Evolutionary conservation across 2,113 vertebrate species (phyloP).

Genomic region (Electrona antarctica): DNA sequence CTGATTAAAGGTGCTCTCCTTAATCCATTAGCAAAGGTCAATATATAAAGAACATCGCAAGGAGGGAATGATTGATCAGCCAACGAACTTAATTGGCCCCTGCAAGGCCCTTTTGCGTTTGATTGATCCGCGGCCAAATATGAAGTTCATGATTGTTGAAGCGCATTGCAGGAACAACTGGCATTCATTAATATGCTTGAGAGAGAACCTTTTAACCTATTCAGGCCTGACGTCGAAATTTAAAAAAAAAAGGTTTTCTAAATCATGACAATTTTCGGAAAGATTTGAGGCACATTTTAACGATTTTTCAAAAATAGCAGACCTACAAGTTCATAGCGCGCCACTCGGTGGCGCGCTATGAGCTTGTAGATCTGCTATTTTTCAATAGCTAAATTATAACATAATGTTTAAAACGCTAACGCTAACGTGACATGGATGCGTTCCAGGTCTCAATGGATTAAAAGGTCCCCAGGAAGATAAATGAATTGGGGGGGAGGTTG

Average conservation of each 20-base stretch:
- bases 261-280: too few relatives aligned
- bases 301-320: too few relatives aligned
- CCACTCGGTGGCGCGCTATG: too few relatives aligned
- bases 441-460: too few relatives aligned
- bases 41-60: conserved; percentile 27
- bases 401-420: too few relatives aligned
- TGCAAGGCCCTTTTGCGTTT: conserved; percentile 39
- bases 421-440: too few relatives aligned
- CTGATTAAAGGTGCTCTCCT: conserved; percentile 24
- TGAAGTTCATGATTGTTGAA: conserved; percentile 68
- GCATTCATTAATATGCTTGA: conserved; percentile 71
- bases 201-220: conserved; percentile 42
- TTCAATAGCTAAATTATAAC: too few relatives aligned
- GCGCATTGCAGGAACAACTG: conserved; percentile 70
- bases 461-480: conserved; percentile 58
- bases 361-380: too few relatives aligned
- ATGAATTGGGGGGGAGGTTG: conserved; percentile 35
- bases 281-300: too few relatives aligned
- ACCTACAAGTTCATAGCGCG: too few relatives aligned
- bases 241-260: too few relatives aligned
- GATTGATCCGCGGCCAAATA: conserved; percentile 75
- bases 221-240: too few relatives aligned
- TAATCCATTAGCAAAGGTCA: conserved; percentile 36
- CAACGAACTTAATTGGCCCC: conserved; percentile 24
- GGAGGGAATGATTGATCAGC: conserved; percentile 48